These are phyloP conservation scores for Cyprinodon tularosa DNA, from an alignment of 2,113 vertebrate genomes.

Conservation along the genomic window DNA sequence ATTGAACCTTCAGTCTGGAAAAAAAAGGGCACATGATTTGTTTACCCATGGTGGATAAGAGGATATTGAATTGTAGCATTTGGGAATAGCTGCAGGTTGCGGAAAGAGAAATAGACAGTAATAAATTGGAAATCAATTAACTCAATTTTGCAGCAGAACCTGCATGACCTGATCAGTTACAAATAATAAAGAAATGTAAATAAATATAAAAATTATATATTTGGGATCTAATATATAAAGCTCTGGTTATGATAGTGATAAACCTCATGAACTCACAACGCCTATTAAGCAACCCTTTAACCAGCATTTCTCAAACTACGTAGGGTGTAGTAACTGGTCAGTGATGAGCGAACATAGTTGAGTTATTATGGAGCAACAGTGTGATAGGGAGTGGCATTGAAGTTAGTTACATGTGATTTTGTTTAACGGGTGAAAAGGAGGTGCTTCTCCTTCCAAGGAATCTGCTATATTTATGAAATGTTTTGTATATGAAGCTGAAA, in stretches of 20 bases:
- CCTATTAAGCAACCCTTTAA: not conserved
- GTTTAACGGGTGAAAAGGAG: slow-evolving; percentile 1
- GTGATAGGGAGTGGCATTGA: not conserved
- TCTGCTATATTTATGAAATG: not conserved
- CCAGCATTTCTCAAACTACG: not conserved
- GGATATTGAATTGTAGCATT: slow-evolving; percentile 60
- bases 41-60: slow-evolving; percentile 59
- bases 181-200: not conserved
- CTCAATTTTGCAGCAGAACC: not conserved
- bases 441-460: not conserved
- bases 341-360: not conserved
- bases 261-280: not conserved
- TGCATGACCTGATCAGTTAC: not conserved
- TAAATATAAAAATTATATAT: not conserved
- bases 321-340: not conserved
- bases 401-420: not conserved
- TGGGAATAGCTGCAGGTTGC: slow-evolving; percentile 36
- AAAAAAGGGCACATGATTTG: slow-evolving; percentile 50
- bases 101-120: slow-evolving; percentile 56
- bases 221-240: not conserved
- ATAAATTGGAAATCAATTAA: slow-evolving; percentile 1
- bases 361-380: not conserved
- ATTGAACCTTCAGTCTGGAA: slow-evolving; percentile 1
- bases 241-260: not conserved
- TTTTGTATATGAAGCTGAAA: not conserved